Conservation (phyloP, 1,140 invertebrate genomes). For the Trachymyrmex septentrionalis region DNA sequence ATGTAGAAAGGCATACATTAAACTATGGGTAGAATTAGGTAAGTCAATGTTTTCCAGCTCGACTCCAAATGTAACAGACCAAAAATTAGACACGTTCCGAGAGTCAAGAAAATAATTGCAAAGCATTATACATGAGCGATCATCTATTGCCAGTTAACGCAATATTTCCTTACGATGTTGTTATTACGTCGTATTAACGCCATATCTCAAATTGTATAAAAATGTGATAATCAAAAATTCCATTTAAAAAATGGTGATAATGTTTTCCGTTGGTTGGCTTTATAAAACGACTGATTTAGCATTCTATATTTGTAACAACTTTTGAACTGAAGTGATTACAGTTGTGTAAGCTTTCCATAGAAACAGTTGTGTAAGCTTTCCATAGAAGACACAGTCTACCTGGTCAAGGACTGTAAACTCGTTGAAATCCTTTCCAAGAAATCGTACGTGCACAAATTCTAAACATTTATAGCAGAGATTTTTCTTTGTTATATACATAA, state of each 20-base stretch:
- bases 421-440: neutral
- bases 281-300: constrained; percentile 17
- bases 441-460: constrained; percentile 2
- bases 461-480: neutral
- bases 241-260: neutral
- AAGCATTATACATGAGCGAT: neutral
- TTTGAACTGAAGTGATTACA: neutral
- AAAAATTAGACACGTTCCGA: constrained; percentile 25
- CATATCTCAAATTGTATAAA: neutral
- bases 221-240: neutral
- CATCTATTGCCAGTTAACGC: neutral
- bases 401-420: constrained; percentile 40
- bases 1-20: constrained; percentile 10
- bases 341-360: neutral
- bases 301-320: neutral
- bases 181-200: neutral
- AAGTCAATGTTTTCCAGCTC: neutral
- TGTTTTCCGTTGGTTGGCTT: neutral
- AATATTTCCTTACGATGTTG: neutral
- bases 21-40: neutral
- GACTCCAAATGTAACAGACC: neutral
- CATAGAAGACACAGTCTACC: neutral
- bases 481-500: neutral
- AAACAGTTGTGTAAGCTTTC: neutral
- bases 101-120: neutral